Conservation (phyloP, 1,140 invertebrate genomes). For the Aphidius ervi region DNA sequence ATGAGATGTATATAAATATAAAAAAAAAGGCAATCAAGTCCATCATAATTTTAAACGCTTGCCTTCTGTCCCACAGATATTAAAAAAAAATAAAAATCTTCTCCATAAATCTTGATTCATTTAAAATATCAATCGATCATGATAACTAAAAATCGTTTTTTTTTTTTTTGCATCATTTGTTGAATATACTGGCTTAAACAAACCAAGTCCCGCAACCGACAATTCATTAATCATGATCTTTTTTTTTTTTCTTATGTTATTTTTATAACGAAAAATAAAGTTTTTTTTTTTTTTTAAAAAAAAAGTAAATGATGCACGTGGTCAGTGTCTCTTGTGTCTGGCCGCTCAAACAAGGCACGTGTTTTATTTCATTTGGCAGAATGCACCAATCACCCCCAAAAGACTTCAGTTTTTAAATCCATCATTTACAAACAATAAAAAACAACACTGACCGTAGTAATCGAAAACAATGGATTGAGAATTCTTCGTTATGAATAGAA, state of each 20-base stretch:
- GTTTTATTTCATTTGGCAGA: neutral
- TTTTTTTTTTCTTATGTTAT: no score
- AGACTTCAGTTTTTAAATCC: slow-evolving; percentile 33
- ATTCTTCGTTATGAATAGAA: slow-evolving; percentile 1
- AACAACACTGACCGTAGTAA: slow-evolving; percentile 8
- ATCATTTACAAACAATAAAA: slow-evolving; percentile 30
- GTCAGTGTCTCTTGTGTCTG: neutral
- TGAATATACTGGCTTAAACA: slow-evolving; percentile 20
- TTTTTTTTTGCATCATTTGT: slow-evolving; percentile 18
- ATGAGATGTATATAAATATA: neutral
- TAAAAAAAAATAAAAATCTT: slow-evolving; percentile 1
- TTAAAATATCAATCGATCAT: slow-evolving; percentile 21
- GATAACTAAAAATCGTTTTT: slow-evolving; percentile 17
- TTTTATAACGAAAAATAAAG: neutral
- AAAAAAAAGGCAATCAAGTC: slow-evolving; percentile 2
- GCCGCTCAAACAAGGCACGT: slow-evolving; percentile 1
- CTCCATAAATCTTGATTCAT: slow-evolving; percentile 12
- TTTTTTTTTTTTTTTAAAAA: neutral
- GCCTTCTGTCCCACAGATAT: neutral
- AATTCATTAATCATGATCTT: slow-evolving; percentile 25
- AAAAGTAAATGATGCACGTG: neutral
- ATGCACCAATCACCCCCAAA: neutral
- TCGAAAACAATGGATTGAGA: slow-evolving; percentile 8
- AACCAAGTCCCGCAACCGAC: slow-evolving; percentile 20
- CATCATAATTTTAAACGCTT: no score